Evolutionary conservation across 1,140 invertebrate genomes (phyloP).

Genomic region (Acromyrmex echinatior): DNA sequence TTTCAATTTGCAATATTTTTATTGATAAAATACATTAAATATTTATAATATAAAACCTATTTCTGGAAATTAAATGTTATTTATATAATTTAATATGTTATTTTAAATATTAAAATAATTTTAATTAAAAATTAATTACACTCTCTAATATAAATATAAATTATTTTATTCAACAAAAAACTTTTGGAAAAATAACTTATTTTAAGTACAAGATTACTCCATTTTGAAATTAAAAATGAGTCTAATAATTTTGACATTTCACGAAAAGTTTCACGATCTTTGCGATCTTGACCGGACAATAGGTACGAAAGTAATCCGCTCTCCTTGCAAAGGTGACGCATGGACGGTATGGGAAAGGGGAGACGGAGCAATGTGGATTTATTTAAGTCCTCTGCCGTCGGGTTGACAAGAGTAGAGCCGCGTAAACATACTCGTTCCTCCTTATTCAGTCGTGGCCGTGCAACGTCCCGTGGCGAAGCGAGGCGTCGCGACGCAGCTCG

Average conservation of each 20-base stretch:
- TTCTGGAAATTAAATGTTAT: too few relatives aligned
- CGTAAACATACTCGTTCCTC: conserved; percentile 87
- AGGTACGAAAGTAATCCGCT: conserved; percentile 66
- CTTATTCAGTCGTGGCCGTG: conserved; percentile 73
- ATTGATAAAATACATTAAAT: background rate
- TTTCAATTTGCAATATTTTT: background rate
- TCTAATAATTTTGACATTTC: background rate
- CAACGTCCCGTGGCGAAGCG: conserved; percentile 34
- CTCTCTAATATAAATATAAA: background rate
- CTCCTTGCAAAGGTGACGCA: conserved; percentile 43
- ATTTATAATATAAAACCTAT: background rate
- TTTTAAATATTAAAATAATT: background rate
- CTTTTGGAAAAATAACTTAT: background rate
- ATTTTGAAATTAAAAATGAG: background rate
- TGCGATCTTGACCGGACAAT: conserved; percentile 65
- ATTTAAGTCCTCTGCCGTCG: conserved; percentile 84
- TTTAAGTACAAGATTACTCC: background rate
- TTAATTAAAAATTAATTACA: background rate
- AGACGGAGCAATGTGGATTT: conserved; percentile 82
- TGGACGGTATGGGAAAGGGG: conserved; percentile 11
- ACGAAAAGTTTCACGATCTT: conserved; percentile 30
- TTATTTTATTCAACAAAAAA: background rate
- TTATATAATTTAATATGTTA: background rate
- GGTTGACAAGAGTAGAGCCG: conserved; percentile 86
- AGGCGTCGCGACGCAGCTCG: conserved; percentile 48